Conservation (phyloP, 2,797 vertebrate species). For the Arnoldichthys spilopterus region DNA sequence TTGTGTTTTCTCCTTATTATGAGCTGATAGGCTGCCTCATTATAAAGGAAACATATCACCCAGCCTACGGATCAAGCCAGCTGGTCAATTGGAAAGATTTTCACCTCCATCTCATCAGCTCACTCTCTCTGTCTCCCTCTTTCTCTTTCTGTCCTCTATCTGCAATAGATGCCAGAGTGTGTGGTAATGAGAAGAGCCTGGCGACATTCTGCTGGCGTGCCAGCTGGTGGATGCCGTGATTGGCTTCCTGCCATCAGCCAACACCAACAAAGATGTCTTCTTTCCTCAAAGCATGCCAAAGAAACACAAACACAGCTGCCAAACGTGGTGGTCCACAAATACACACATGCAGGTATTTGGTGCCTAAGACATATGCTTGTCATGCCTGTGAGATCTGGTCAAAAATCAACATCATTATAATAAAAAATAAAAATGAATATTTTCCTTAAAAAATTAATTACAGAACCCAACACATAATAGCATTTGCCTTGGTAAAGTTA, state of each 20-base stretch:
- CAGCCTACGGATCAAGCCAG: constrained; percentile 10
- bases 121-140: constrained; percentile 4
- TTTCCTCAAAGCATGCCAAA: constrained; percentile 36
- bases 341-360: constrained; percentile 6
- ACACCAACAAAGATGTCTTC: constrained; percentile 56
- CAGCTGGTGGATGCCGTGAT: constrained; percentile 51
- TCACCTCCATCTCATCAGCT: constrained; percentile 17
- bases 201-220: constrained; percentile 35
- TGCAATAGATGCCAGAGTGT: constrained; percentile 42
- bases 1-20: constrained; percentile 21
- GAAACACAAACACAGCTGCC: not conserved
- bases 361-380: not conserved
- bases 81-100: constrained; percentile 17
- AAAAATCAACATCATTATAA: too few relatives aligned
- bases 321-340: not conserved
- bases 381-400: too few relatives aligned
- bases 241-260: constrained; percentile 51
- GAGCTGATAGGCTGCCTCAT: constrained; percentile 29
- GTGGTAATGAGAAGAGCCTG: constrained; percentile 46
- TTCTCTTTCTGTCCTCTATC: constrained; percentile 24
- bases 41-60: constrained; percentile 28
- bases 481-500: too few relatives aligned
- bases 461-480: too few relatives aligned
- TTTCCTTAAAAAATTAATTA: too few relatives aligned
- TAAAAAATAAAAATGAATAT: too few relatives aligned